Base-by-base conservation (phyloP, 2,888 invertebrate species). In the Cataglyphis altisquamis region DNA sequence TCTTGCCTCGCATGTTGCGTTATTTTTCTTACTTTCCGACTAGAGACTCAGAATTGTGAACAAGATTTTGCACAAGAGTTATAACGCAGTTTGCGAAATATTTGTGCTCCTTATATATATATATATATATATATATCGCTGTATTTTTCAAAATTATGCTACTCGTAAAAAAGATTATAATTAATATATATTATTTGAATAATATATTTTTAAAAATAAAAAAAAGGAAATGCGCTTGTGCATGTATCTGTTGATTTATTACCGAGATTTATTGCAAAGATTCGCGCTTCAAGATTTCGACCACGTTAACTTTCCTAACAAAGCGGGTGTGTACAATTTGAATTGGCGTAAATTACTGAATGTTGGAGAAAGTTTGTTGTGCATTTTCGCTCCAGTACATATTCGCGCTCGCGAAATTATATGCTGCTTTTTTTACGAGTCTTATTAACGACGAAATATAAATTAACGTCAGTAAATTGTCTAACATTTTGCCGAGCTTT, bases 21-120 rank as follows among this genome's bases (percentile, higher is more conserved):
- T 86, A 85, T 89, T 87, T 88, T 80, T 88, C 83, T 85, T 82
- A 73, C 66, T 80, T 29, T 72, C 66, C 82, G 82, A 48, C 74
- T 32, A 32, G 78, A 68, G 25, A 25, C 25, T 68, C 36, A 32
- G 32, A 74, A 25, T 0, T 57, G 48, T n/a, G 57, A 36, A 45
- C 36, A 8, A 45, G 45, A 80, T 72, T 60, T 80, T 62, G 25
- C 57, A 48, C 60, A 48, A 41, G 55, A 72, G 32, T 29, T 45
- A 45, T 73, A 73, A 36, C 45, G 25, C 1, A 25, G 8, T 45
- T 57, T 5, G 57, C 6, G 21, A 78, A 73, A 73, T 78, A 73
- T 78, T 78, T 78, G 12, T 12, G 21, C 9, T 36, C 9, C 25
- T 45, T 32, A 45, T 25, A 12, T 41, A 32, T 1, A 25, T 25